Conservation (phyloP, 2,113 vertebrate species). For the Cepphus grylle region DNA sequence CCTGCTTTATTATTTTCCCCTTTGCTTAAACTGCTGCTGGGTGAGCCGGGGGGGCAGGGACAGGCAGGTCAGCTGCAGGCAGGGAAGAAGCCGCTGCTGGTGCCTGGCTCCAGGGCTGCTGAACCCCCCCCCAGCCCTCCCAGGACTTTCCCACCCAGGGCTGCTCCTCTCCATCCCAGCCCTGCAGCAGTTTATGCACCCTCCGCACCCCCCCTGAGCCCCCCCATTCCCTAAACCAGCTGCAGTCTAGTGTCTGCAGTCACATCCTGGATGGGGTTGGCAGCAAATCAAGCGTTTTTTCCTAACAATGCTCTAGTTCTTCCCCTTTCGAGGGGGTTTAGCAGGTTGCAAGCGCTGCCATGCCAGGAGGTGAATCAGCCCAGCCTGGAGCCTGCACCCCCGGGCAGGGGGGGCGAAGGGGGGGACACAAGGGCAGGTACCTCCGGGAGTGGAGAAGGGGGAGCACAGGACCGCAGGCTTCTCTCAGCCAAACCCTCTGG, state of each 20-base stretch:
- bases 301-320: not conserved
- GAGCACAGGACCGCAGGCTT: not conserved
- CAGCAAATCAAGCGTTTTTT: not conserved
- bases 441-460: not conserved
- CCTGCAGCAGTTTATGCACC: not conserved
- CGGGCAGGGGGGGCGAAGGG: fast-evolving
- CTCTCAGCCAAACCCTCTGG: not conserved
- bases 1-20: not conserved
- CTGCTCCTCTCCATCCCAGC: not conserved
- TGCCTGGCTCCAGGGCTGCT: not conserved
- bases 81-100: not conserved
- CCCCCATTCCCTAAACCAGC: not conserved
- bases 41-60: fast-evolving
- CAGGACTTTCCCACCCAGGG: fast-evolving
- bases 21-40: not conserved
- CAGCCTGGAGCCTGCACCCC: not conserved
- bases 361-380: constrained; percentile 3
- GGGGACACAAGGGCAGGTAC: not conserved
- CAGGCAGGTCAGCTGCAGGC: not conserved
- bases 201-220: fast-evolving
- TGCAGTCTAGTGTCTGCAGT: not conserved
- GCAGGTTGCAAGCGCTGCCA: not conserved
- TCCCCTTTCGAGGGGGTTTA: not conserved
- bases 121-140: not conserved
- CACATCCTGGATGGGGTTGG: not conserved